Evolutionary conservation across 1,140 invertebrate species (phyloP), one percentile per base, ranked within the genome.

Genomic region (Chrysoperla carnea): DNA sequence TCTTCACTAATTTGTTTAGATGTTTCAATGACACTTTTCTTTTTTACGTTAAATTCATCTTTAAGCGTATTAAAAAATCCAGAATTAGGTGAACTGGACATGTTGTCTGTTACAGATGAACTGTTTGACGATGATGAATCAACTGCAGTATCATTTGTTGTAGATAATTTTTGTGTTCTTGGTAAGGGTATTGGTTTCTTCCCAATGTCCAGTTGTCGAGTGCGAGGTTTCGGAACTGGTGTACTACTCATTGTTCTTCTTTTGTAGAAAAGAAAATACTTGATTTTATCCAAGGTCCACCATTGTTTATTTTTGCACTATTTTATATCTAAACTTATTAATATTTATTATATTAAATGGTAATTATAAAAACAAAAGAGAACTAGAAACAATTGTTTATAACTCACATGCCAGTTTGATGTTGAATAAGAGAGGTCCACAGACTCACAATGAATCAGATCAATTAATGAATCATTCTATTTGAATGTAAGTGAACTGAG

Each of bases 111-210:
- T 23, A 23, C 17, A 23, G 17, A 23, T 11, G 37, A 8, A 7
- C 46, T 36, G 28, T 40, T 43, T 28, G 46, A 36, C 27, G 36
- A 27, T 36, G 42, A 14, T 40, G 40, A 13, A 8, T 43, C 36
- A 13, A 23, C 29, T 28, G 40, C 37, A 29, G 42, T 39, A 33
- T 44, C 41, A 8, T 50, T 46, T 40, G n/a, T 41, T 44, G 28
- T 44, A 36, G 49, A 40, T 37, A 47, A 46, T 14, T 50, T 46
- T 17, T 39, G n/a, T 29, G 44, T 42, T 29, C 51, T 33, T 13
- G 51, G 51, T 14, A 48, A 49, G n/a, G 55, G 52, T 12, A 55
- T 43, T 6, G 55, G 53, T 35, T 53, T 57, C 44, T 57, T 55
- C 0, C 37, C 29, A 11, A 44, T 47, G 36, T 36, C 28, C 36